Evolutionary conservation across 2,113 vertebrate species (phyloP).

Genomic region (Lepidiolamprologus cunningtoni): DNA sequence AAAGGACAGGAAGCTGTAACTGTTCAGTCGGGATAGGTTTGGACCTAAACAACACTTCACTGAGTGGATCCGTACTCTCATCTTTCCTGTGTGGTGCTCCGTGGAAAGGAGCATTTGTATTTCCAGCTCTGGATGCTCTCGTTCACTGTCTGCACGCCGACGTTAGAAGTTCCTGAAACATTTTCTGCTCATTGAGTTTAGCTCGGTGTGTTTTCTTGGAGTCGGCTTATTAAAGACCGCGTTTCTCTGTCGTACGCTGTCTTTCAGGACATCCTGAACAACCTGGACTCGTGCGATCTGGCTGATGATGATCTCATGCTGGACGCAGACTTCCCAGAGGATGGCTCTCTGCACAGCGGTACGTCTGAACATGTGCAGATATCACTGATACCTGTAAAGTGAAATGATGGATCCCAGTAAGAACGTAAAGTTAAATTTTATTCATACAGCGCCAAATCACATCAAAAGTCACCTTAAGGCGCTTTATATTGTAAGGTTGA

Average conservation of each 20-base stretch:
- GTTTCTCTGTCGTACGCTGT: neutral
- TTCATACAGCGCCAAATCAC: rapidly evolving
- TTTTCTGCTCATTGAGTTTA: neutral
- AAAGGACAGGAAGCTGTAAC: neutral
- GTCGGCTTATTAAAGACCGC: neutral
- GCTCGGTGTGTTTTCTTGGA: neutral
- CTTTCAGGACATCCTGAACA: constrained; percentile 31
- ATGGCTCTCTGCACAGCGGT: constrained; percentile 39
- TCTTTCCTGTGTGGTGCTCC: neutral
- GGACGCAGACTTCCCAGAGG: constrained; percentile 45
- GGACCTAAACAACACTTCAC: neutral
- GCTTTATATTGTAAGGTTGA: rapidly evolving
- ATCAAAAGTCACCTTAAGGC: rapidly evolving
- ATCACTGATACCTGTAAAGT: neutral
- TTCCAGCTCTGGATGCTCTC: neutral
- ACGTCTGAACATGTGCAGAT: neutral
- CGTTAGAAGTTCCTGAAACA: neutral
- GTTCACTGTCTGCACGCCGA: rapidly evolving
- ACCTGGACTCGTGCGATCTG: constrained; percentile 54
- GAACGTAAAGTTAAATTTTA: neutral
- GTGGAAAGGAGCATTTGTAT: neutral
- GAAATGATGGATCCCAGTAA: neutral
- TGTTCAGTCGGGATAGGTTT: neutral
- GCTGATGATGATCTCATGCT: constrained; percentile 60
- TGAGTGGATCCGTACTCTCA: neutral